phyloP scores from a whole-genome alignment of 2,113 vertebrate genomes.

The Corythornis vintsioides region DNA sequence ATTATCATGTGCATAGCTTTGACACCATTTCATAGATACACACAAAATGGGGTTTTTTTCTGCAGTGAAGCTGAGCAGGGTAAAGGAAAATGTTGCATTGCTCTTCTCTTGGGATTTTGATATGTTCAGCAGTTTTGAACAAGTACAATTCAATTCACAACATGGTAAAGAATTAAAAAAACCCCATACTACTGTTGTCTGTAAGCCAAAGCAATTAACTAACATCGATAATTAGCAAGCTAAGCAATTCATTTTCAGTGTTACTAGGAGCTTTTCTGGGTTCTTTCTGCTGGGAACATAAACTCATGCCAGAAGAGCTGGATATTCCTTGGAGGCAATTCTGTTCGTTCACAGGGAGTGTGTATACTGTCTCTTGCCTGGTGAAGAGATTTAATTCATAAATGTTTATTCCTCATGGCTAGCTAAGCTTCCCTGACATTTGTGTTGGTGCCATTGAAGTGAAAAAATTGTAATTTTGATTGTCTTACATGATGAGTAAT shows the following conservation, averaged over 20 bases:
- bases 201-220: not conserved
- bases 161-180: not conserved
- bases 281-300: not conserved
- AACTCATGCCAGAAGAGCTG: not conserved
- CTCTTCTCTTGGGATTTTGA: not conserved
- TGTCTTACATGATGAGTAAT: not conserved
- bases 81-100: not conserved
- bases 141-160: not conserved
- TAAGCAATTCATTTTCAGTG: not conserved
- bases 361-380: not conserved
- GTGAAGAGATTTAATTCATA: not conserved
- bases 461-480: conserved; percentile 7
- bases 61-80: not conserved
- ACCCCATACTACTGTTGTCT: not conserved
- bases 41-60: not conserved
- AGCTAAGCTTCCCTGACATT: not conserved
- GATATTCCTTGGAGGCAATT: not conserved
- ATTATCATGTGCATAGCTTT: not conserved
- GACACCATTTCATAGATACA: not conserved
- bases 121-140: not conserved
- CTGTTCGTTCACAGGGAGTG: not conserved
- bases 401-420: not conserved
- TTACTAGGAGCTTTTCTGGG: not conserved
- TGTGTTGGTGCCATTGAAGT: not conserved
- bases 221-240: conserved; percentile 34